phyloP scores from a whole-genome alignment of 2,797 vertebrate genomes.

The Parauchenoglanis punctatus region DNA sequence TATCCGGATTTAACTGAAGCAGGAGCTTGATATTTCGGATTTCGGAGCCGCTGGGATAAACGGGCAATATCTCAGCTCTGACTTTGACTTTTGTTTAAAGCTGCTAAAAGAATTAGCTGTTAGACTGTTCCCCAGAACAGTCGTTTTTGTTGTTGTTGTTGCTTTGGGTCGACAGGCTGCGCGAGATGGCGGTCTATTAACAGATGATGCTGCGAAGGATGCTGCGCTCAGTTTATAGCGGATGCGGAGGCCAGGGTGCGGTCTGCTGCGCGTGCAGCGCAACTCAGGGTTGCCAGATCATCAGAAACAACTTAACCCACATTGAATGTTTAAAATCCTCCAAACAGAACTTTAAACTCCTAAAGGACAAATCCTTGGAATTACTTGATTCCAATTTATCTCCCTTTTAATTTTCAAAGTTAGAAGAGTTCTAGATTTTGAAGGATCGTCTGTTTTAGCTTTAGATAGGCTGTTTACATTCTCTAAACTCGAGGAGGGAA shows the following conservation, averaged over 20 bases:
- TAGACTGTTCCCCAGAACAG: not conserved
- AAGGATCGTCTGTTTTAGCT: not conserved
- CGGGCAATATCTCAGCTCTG: not conserved
- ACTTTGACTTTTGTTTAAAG: not conserved
- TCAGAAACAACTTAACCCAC: fast-evolving
- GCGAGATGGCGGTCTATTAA: conserved; percentile 20
- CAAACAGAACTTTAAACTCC: not conserved
- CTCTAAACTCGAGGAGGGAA: not conserved
- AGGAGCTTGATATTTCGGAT: no score
- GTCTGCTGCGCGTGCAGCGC: conserved; percentile 52
- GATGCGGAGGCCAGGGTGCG: conserved; percentile 68
- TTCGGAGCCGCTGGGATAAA: not conserved
- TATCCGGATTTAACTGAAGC: not conserved
- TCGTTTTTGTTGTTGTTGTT: not conserved
- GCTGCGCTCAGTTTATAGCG: conserved; percentile 40
- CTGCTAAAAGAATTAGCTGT: not conserved
- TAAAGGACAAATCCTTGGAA: no score
- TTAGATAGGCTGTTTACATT: not conserved
- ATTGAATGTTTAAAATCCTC: no score
- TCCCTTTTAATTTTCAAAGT: not conserved
- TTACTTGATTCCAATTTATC: not conserved
- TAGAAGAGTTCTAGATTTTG: no score
- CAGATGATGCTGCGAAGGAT: conserved; percentile 42
- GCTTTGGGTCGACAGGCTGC: not conserved
- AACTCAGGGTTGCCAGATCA: conserved; percentile 51